Base-by-base conservation (phyloP, 2,888 invertebrate genomes). In the Nephrotoma appendiculata region DNA sequence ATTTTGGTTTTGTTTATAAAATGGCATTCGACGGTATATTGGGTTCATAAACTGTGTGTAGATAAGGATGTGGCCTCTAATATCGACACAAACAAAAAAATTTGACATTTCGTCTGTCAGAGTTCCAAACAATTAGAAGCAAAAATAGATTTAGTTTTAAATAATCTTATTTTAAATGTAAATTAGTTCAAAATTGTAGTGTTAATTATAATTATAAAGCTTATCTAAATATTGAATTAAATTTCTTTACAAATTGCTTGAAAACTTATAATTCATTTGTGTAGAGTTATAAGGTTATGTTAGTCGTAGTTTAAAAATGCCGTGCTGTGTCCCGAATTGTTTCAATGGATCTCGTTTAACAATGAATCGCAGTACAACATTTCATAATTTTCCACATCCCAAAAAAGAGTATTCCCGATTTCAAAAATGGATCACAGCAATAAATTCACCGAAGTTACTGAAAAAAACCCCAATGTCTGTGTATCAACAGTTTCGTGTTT, bases 361-460 rank as follows among this genome's bases (percentile, higher is more conserved):
- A 85, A n/a, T 52, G 9, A 43, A 86, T 86, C 52, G 57, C 41
- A 57, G 0, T 0, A 87, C 48, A n/a, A 83, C 87, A 7, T 86
- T 86, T 86, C 87, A 87, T 83, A 84, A 48, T 15, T 87, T 87
- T 85, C 87, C 87, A 9, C 87, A 87, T 86, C 87, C 87, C 1
- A 3, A 11, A 2, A 87, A 86, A 42, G 43, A 44, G 7, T 2
- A 11, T 52, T 6, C 3, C 7, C 52, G 71, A 3, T 43, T 12
- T 41, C n/a, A 57, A 0, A 7, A 86, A 86, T 86, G 86, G 86
- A 9, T 86, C 15, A 42, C n/a, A 9, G 42, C 12, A 1, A 11
- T 83, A 42, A 86, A 87, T 42, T 83, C 85, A 84, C 86, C 86
- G 6, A 86, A 86, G 15, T 6, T 87, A 6, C 4, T 19, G 42